Base-by-base conservation (phyloP, 2,888 invertebrate species). In the Rhopalosiphum nymphaeae region DNA sequence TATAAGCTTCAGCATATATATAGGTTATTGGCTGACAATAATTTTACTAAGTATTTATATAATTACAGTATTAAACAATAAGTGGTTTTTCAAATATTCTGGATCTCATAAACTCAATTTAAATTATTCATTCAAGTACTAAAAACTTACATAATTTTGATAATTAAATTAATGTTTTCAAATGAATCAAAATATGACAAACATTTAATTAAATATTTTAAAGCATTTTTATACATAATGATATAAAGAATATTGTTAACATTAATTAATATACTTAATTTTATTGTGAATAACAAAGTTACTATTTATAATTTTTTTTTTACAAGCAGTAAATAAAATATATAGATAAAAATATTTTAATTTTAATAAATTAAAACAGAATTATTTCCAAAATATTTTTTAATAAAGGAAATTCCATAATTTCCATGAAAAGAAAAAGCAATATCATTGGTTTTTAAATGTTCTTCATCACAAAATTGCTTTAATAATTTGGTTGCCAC, bases 401-500 rank as follows among this genome's bases (percentile, higher is more conserved):
- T 93, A 26, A 93, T 90, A 57, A 93, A 93, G 1, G 44, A 11
- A 21, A 85, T 84, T 49, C 89, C 93, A 29, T 53, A 29, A 85
- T 26, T 36, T 36, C 93, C 61, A 42, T 29, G 57, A 90, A 85
- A 85, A 36, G 89, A 57, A 90, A 90, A 93, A 46, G 93, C 93
- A 85, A 93, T 90, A 44, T 89, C 84, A 42, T 90, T 89, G n/a
- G 26, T 46, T 44, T 56, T 36, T 89, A 93, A 44, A 84, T 90
- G 44, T 57, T 85, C 84, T 44, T 89, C 57, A 25, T 89, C 7
- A 21, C 78, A 56, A 89, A 93, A 93, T 67, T 85, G 85, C 57
- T 89, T 89, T 56, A 93, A 84, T n/a, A 93, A 36, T n/a, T 93
- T 84, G n/a, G 89, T 84, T 29, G 93, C 93, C 25, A 93, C 78